Base-by-base conservation (phyloP, 2,797 vertebrate species). In the Chrysolophus pictus region DNA sequence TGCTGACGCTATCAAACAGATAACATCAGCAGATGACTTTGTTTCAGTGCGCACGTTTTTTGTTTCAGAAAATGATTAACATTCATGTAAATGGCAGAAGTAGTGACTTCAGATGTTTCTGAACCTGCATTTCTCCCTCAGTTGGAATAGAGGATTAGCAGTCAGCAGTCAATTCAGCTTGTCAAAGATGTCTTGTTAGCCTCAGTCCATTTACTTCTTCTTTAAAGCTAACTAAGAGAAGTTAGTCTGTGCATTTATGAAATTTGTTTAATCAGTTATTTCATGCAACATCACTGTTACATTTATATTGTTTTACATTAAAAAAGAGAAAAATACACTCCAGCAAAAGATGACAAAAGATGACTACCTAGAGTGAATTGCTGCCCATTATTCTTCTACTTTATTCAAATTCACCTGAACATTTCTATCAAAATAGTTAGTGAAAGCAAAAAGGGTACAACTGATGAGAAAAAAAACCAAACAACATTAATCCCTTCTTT, bases 361-460 rank as follows among this genome's bases (percentile, higher is more conserved):
- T 11, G 17, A 55, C 21, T 63, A 70, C 24, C 62, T 86, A 35
- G 42, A 60, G 39, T 31, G 23, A 58, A 79, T 5, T 64, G 26
- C 21, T 68, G n/a, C 13, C 58, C 14, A 9, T 71, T 71, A 86
- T 64, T 74, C 39, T 56, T 91, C 60, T 37, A 33, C 17, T 87
- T 84, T 82, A 86, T 70, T 96, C 39, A 96, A 88, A 93, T 94
- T 26, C 51, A 90, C 24, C 16, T 60, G 28, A 67, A 90, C 9
- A 83, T 75, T 86, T 90, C 3, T 18, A 75, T 73, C 17, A 81
- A 64, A 96, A 90, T 10, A 77, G 78, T 78, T 70, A 62, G 14
- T 18, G 60, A 85, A 14, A 92, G 63, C n/a, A 86, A 90, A 96
- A 58, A 33, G 11, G 31, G 17, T 64, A 65, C 8, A 58, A 47